A percentile compares a stretch with the other conserved stretches of the same genome.
Conservation (phyloP, 2,113 vertebrate species). For the Hippocampus zosterae region DNA sequence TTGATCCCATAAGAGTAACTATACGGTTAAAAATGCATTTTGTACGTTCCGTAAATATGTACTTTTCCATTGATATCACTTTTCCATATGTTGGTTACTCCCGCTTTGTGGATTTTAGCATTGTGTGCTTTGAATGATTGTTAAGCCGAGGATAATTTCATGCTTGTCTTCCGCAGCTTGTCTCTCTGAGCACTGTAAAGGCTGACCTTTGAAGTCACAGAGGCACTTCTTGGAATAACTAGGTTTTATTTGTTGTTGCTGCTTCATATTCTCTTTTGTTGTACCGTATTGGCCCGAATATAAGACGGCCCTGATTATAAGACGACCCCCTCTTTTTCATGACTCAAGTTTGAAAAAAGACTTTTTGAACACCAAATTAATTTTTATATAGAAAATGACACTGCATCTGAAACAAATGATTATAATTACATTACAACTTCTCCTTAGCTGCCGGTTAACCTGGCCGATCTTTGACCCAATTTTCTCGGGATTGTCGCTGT, state of each 20-base stretch:
- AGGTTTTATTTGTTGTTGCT: background rate
- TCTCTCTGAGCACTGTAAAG: background rate
- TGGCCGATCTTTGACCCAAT: too few relatives aligned
- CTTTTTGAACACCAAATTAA: too few relatives aligned
- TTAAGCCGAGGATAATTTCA: conserved; percentile 1
- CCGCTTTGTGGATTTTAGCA: conserved; percentile 3
- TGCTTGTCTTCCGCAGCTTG: background rate
- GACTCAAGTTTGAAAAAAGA: too few relatives aligned
- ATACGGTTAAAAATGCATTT: background rate
- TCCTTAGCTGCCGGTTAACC: too few relatives aligned
- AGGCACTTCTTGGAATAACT: background rate
- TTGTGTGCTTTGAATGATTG: background rate
- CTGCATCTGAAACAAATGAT: too few relatives aligned
- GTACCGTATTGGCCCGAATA: too few relatives aligned
- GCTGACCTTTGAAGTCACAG: background rate
- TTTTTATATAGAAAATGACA: too few relatives aligned
- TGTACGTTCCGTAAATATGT: background rate
- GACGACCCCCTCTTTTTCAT: too few relatives aligned
- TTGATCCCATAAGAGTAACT: conserved; percentile 1
- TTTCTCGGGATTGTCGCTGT: too few relatives aligned
- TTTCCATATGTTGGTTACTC: conserved; percentile 4
- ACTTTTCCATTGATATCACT: background rate
- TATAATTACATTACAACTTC: too few relatives aligned
- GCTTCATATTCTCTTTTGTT: background rate
- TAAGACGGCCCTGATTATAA: too few relatives aligned